A percentile compares a stretch with the other conserved stretches of the same genome.
Conservation (phyloP, 2,888 invertebrate genomes). For the Sphaerophoria rueppellii region DNA sequence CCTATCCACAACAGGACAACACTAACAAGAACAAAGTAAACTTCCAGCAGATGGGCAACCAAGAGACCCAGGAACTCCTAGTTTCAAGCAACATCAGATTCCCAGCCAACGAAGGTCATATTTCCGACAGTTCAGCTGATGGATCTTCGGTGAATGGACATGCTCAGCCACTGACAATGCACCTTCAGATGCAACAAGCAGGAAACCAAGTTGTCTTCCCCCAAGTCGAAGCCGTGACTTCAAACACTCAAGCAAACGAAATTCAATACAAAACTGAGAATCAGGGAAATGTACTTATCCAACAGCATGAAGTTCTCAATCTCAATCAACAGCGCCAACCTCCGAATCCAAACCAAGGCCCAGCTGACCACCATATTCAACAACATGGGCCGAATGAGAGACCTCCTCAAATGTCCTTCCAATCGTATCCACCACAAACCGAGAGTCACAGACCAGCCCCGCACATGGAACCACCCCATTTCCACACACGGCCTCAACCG, state of each 20-base stretch:
- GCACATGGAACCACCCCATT: constrained; percentile 80
- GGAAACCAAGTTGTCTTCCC: constrained; percentile 80
- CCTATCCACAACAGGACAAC: constrained; percentile 75
- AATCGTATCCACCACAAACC: constrained; percentile 80
- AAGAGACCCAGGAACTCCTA: constrained; percentile 79
- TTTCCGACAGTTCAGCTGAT: constrained; percentile 74
- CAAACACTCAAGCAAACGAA: constrained; percentile 64
- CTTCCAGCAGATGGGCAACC: constrained; percentile 63
- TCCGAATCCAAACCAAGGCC: constrained; percentile 73
- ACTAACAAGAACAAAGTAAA: constrained; percentile 71
- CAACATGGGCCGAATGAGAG: constrained; percentile 53
- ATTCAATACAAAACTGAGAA: constrained; percentile 46
- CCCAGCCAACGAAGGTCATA: constrained; percentile 78
- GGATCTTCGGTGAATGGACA: constrained; percentile 79
- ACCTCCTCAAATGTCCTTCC: constrained; percentile 59
- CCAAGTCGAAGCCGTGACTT: constrained; percentile 71
- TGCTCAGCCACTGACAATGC: constrained; percentile 79
- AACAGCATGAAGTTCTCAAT: constrained; percentile 80
- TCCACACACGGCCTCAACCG: constrained; percentile 67
- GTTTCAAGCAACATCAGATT: constrained; percentile 81
- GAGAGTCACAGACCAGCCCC: constrained; percentile 82
- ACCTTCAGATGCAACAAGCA: constrained; percentile 78
- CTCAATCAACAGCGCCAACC: constrained; percentile 78
- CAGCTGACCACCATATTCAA: constrained; percentile 29
- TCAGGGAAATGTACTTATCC: constrained; percentile 76